Percentiles rank a stretch among this genome's conserved stretches.
Conservation (phyloP, 2,113 vertebrate species). For the Tympanuchus pallidicinctus region DNA sequence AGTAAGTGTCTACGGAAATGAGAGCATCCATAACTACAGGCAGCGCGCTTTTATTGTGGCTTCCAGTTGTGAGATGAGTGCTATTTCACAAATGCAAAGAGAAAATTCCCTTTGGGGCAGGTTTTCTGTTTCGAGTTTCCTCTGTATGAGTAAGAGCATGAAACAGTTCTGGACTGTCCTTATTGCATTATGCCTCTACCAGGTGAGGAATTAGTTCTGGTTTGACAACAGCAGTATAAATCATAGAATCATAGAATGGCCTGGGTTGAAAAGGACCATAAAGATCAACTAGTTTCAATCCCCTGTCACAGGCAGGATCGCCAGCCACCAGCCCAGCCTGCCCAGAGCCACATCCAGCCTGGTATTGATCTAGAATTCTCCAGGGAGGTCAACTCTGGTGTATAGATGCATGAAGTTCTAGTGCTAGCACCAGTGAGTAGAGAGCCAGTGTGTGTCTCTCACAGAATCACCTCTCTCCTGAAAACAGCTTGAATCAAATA, state of each 20-base stretch:
- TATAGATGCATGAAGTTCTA: not conserved
- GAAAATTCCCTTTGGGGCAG: not conserved
- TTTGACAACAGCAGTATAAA: not conserved
- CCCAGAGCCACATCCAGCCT: too few species aligned
- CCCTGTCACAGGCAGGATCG: too few species aligned
- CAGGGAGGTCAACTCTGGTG: not conserved
- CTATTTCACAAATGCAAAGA: not conserved
- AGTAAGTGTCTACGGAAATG: not conserved
- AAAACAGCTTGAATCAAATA: not conserved
- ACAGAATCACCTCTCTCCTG: not conserved
- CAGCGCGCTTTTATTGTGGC: accelerated
- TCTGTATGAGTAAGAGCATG: too few species aligned
- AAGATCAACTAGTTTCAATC: too few species aligned
- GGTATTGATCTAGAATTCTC: not conserved
- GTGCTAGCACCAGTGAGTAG: not conserved
- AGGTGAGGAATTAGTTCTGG: not conserved
- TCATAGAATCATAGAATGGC: too few species aligned
- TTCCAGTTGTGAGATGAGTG: not conserved
- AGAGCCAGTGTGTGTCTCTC: not conserved
- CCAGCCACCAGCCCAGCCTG: too few species aligned
- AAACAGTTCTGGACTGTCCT: not conserved
- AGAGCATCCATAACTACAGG: not conserved
- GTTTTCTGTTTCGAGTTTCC: not conserved
- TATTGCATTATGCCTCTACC: not conserved
- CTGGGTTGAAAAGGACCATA: too few species aligned